phyloP scores from a whole-genome alignment of 2,888 invertebrate species.

The Neria commutata region DNA sequence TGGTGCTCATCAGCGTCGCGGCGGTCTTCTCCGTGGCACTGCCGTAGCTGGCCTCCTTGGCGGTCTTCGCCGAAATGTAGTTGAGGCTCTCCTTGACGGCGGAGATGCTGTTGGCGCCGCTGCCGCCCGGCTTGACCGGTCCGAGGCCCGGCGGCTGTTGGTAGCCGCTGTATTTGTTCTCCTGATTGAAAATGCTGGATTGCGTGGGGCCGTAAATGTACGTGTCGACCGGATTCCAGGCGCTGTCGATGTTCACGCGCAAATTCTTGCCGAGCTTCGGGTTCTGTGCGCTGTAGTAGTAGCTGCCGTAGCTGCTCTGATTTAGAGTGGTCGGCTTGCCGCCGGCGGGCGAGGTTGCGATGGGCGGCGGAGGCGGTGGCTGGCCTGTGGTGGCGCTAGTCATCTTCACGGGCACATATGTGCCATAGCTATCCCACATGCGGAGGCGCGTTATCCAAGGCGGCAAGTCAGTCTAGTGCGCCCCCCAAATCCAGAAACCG shows the following conservation, averaged over 20 bases:
- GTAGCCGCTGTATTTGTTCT: constrained; percentile 61
- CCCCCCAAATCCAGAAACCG: too few species aligned
- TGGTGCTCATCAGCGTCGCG: constrained; percentile 49
- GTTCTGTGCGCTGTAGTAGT: constrained; percentile 61
- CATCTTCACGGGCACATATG: constrained; percentile 61
- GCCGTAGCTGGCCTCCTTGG: constrained; percentile 32
- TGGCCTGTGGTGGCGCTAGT: constrained; percentile 58
- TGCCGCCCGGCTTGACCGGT: constrained; percentile 26
- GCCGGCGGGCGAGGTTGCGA: constrained; percentile 51
- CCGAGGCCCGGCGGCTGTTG: constrained; percentile 46
- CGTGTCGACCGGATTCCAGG: constrained; percentile 62
- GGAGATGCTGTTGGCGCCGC: constrained; percentile 37
- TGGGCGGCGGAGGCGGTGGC: constrained; percentile 55
- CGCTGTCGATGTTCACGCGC: constrained; percentile 61
- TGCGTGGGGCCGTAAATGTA: constrained; percentile 63
- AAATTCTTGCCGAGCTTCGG: constrained; percentile 59
- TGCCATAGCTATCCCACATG: constrained; percentile 75
- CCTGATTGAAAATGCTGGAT: constrained; percentile 62
- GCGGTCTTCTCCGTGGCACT: constrained; percentile 39
- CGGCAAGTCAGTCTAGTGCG: constrained; percentile 58
- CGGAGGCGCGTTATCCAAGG: constrained; percentile 74
- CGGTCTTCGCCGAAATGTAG: constrained; percentile 49
- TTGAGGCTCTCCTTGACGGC: constrained; percentile 60
- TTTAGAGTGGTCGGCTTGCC: constrained; percentile 52
- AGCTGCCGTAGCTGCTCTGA: constrained; percentile 56